These are phyloP conservation scores for Trypoxylus dichotomus DNA, from an alignment of 1,140 invertebrate species.

Conservation along the genomic window DNA sequence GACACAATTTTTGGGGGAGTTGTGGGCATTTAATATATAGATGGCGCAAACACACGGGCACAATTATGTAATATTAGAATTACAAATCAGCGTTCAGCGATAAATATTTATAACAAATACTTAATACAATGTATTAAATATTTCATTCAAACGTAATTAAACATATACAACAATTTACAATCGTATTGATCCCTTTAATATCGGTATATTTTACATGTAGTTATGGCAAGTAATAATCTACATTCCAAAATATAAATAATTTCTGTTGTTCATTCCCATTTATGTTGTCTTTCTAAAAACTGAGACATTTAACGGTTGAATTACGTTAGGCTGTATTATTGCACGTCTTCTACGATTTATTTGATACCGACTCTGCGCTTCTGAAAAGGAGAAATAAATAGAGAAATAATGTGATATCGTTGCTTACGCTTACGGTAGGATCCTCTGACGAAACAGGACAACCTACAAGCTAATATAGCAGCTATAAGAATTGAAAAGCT, in stretches of 20 bases:
- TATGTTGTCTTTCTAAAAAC: neutral
- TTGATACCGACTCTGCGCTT: neutral
- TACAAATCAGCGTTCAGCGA: too few relatives aligned
- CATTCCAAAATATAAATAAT: slow-evolving; percentile 25
- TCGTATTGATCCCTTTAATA: neutral
- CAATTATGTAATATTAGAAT: too few relatives aligned
- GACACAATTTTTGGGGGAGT: too few relatives aligned
- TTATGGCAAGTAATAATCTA: neutral
- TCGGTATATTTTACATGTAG: slow-evolving; percentile 6
- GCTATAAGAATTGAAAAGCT: neutral
- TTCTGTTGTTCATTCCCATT: neutral
- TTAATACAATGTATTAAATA: too few relatives aligned
- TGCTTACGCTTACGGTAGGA: neutral
- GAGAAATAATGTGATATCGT: neutral
- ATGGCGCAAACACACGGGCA: too few relatives aligned
- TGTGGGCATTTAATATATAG: too few relatives aligned
- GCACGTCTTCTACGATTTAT: neutral
- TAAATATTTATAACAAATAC: too few relatives aligned
- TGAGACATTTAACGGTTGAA: neutral
- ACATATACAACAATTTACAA: neutral
- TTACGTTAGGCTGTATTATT: neutral
- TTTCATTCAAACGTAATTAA: too few relatives aligned
- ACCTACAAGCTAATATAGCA: slow-evolving; percentile 1
- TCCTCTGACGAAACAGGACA: slow-evolving; percentile 21
- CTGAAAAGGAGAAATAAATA: neutral